Conservation (phyloP, 2,113 vertebrate species). For the Brachionichthys hirsutus region DNA sequence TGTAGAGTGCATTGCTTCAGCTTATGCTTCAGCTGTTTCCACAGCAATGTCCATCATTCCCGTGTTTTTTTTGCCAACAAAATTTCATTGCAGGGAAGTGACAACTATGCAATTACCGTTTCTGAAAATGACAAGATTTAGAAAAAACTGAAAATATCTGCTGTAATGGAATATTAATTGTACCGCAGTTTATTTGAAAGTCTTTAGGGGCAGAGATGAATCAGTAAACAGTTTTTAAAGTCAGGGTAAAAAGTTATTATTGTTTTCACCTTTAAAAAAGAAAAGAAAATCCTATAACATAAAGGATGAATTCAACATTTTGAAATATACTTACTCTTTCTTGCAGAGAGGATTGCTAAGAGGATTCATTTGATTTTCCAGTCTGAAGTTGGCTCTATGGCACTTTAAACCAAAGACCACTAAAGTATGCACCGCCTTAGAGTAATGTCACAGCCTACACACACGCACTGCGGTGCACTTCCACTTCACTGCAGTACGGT, state of each 20-base stretch:
- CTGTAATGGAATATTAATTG: no score
- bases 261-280: constrained; percentile 6
- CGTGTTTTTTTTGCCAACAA: not conserved
- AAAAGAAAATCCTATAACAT: not conserved
- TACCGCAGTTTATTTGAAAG: no score
- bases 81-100: no score
- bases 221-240: not conserved
- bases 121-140: no score
- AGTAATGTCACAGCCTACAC: not conserved
- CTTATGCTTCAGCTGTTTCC: not conserved
- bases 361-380: no score
- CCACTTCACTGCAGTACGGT: not conserved
- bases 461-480: not conserved
- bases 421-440: not conserved
- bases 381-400: not conserved
- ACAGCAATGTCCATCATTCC: not conserved
- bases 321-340: no score
- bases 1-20: not conserved
- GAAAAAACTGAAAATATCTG: no score
- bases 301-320: not conserved
- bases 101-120: no score
- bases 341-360: no score
- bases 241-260: not conserved
- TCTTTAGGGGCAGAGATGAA: no score
- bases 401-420: not conserved